A percentile compares a stretch with the other conserved stretches of the same genome.
Evolutionary conservation across 2,888 invertebrate species (phyloP).

Genomic region (Orchesella flavescens): DNA sequence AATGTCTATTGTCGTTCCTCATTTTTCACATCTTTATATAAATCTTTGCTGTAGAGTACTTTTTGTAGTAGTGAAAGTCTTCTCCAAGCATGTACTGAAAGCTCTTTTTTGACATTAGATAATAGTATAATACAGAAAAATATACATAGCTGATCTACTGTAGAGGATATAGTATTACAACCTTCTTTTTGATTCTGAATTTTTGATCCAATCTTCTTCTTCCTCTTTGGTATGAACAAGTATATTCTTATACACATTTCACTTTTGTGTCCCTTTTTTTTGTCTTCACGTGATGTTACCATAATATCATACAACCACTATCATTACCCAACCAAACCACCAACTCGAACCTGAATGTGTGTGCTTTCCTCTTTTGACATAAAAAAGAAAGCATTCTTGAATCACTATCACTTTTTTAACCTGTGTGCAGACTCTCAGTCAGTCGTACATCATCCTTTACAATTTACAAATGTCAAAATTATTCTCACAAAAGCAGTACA

Average conservation of each 20-base stretch:
- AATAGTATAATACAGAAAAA: not conserved
- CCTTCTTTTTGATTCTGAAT: too few species aligned
- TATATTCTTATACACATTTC: not conserved
- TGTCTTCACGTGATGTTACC: too few species aligned
- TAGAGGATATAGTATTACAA: too few species aligned
- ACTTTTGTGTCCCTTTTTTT: too few species aligned
- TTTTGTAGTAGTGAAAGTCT: not conserved
- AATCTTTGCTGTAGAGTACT: not conserved
- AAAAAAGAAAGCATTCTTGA: not conserved
- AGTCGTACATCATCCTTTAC: not conserved
- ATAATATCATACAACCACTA: too few species aligned
- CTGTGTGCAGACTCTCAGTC: not conserved
- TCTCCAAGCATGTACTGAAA: slow-evolving; percentile 1
- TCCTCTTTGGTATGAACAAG: too few species aligned
- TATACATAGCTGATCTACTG: too few species aligned
- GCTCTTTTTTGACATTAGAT: not conserved
- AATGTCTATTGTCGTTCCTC: not conserved
- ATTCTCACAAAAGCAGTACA: slow-evolving; percentile 12
- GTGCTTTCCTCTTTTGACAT: not conserved
- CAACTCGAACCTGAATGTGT: too few species aligned
- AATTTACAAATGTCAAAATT: slow-evolving; percentile 3
- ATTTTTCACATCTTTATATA: not conserved
- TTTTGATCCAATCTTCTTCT: too few species aligned
- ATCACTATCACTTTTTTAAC: slow-evolving; percentile 13
- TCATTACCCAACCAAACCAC: too few species aligned